These are phyloP conservation scores for Monochamus alternatus DNA, from an alignment of 2,888 invertebrate genomes.

Conservation along the genomic window DNA sequence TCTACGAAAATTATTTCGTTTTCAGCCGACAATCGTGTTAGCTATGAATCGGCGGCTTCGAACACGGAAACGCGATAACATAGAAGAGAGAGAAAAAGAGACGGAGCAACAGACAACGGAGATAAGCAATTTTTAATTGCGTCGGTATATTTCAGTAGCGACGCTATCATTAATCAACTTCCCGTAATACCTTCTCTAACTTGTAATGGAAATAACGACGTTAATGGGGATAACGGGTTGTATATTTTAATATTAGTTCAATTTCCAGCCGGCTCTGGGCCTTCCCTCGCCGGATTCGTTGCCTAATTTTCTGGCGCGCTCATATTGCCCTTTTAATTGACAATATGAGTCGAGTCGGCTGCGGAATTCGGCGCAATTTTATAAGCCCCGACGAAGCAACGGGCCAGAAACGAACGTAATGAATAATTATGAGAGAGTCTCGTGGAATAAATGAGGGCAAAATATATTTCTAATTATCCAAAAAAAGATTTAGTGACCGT, in stretches of 20 bases:
- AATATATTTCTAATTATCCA: no score
- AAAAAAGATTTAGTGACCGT: no score
- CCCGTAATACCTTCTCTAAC: slow-evolving; percentile 12
- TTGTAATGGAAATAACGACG: slow-evolving; percentile 12
- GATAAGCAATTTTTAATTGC: slow-evolving; percentile 10
- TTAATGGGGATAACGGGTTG: slow-evolving; percentile 15
- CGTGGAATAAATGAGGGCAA: no score
- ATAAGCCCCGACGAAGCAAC: no score
- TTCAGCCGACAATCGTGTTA: not conserved
- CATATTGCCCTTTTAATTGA: not conserved
- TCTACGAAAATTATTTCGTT: not conserved
- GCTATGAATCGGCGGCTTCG: not conserved
- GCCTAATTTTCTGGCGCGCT: not conserved
- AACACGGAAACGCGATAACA: not conserved
- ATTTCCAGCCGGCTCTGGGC: not conserved
- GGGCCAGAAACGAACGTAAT: no score
- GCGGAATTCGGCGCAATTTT: not conserved
- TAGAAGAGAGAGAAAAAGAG: not conserved
- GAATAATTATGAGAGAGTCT: no score
- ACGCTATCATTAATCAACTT: slow-evolving; percentile 4
- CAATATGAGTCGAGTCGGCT: not conserved
- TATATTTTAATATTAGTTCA: slow-evolving; percentile 17
- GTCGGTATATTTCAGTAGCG: not conserved
- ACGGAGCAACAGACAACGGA: not conserved
- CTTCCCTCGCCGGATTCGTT: not conserved